Evolutionary conservation across 2,888 invertebrate species (phyloP).

Genomic region (Helobdella robusta): DNA sequence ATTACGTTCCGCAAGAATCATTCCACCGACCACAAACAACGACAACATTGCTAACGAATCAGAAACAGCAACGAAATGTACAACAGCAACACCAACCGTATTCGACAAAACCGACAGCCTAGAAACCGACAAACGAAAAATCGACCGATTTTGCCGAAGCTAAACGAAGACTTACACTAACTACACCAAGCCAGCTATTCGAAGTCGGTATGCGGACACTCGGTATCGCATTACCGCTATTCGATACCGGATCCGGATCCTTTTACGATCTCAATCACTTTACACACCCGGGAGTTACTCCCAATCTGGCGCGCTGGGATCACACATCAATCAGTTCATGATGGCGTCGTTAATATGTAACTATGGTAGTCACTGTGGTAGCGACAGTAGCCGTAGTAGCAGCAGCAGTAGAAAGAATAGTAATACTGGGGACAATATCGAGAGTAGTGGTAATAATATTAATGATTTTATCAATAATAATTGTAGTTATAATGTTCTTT

Average conservation of each 20-base stretch:
- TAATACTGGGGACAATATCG: neutral
- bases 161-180: no score
- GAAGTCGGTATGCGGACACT: slow-evolving; percentile 10
- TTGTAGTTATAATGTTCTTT: slow-evolving; percentile 4
- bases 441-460: slow-evolving; percentile 10
- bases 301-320: slow-evolving; percentile 92
- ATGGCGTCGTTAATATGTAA: slow-evolving; percentile 51
- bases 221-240: neutral
- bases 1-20: no score
- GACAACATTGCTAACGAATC: no score
- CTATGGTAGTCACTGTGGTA: slow-evolving; percentile 7
- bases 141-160: no score
- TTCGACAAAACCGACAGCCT: no score
- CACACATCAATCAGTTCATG: slow-evolving; percentile 80
- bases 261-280: slow-evolving; percentile 91
- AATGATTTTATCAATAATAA: neutral
- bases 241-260: slow-evolving; percentile 65
- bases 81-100: no score
- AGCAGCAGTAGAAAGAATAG: slow-evolving; percentile 8
- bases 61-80: no score
- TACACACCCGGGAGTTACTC: slow-evolving; percentile 59
- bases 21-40: no score
- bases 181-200: slow-evolving; percentile 4
- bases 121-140: no score
- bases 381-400: slow-evolving; percentile 6